A percentile compares a stretch with the other conserved stretches of the same genome.
Evolutionary conservation across 1,140 invertebrate genomes (phyloP).

Genomic region (Nixonia krombeini): DNA sequence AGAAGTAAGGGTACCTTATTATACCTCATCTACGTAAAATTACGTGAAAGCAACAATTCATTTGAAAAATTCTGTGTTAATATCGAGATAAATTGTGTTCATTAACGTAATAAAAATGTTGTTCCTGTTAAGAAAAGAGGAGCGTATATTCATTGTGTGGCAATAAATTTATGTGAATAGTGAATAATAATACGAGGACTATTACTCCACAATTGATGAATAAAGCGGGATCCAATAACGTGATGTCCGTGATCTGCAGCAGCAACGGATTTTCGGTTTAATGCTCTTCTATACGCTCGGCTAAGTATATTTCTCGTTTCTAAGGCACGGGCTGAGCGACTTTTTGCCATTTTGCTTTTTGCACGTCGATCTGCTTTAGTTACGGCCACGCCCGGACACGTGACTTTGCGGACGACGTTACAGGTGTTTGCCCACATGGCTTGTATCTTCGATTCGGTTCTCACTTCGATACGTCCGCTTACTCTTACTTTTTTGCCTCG

Average conservation of each 20-base stretch:
- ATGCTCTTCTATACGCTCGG: conserved; percentile 50
- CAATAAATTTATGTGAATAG: too few relatives aligned
- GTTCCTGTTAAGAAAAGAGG: too few relatives aligned
- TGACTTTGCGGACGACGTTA: conserved; percentile 59
- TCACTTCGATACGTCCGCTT: conserved; percentile 42
- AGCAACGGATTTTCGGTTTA: conserved; percentile 55
- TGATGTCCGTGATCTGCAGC: not conserved
- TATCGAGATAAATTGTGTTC: too few relatives aligned
- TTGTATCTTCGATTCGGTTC: conserved; percentile 49
- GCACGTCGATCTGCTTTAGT: conserved; percentile 52
- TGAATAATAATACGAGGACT: too few relatives aligned
- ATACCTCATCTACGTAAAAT: too few relatives aligned
- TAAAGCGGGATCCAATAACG: too few relatives aligned
- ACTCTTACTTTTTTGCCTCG: conserved; percentile 32
- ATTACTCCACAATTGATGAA: too few relatives aligned
- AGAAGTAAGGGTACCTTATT: too few relatives aligned
- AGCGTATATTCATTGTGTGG: too few relatives aligned
- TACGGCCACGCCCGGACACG: conserved; percentile 66
- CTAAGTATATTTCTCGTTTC: conserved; percentile 55
- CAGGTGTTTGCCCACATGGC: conserved; percentile 60
- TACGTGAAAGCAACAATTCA: too few relatives aligned
- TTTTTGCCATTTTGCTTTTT: conserved; percentile 47
- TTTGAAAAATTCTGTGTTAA: too few relatives aligned
- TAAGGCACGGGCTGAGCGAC: conserved; percentile 57
- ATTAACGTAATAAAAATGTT: too few relatives aligned